A percentile compares a stretch with the other conserved stretches of the same genome.
Conservation (phyloP, 1,140 invertebrate genomes). For the Achroia grisella region DNA sequence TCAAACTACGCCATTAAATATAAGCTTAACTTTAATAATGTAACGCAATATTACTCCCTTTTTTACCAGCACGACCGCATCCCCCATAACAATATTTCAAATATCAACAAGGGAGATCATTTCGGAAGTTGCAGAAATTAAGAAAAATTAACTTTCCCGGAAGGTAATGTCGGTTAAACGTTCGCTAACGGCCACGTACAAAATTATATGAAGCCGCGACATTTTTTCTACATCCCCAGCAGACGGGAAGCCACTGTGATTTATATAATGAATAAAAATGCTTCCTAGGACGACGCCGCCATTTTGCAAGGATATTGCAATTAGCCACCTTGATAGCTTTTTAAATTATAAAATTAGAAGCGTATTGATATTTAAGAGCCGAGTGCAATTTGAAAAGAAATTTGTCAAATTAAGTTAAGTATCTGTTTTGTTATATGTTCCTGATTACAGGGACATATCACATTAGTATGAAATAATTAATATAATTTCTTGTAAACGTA, state of each 20-base stretch:
- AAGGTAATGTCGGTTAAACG: constrained; percentile 56
- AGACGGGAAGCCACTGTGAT: constrained; percentile 51
- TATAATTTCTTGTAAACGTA: too few relatives aligned
- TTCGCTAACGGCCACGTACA: constrained; percentile 51
- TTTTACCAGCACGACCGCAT: constrained; percentile 2
- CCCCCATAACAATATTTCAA: constrained; percentile 9
- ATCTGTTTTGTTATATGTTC: too few relatives aligned
- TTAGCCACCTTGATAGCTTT: constrained; percentile 53
- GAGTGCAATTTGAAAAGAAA: too few relatives aligned
- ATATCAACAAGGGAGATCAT: constrained; percentile 16
- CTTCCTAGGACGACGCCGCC: constrained; percentile 25
- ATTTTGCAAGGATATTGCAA: constrained; percentile 53
- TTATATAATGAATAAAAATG: constrained; percentile 73
- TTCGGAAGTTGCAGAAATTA: constrained; percentile 53
- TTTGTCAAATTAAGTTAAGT: too few relatives aligned
- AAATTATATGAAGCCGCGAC: constrained; percentile 68
- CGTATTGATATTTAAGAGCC: not conserved
- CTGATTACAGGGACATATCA: too few relatives aligned
- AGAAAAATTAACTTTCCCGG: constrained; percentile 58
- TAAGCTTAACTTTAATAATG: too few relatives aligned
- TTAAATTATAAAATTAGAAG: constrained; percentile 17
- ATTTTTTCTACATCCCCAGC: constrained; percentile 57
- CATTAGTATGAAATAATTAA: too few relatives aligned
- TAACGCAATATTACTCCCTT: too few relatives aligned
- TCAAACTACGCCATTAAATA: too few relatives aligned